Evolutionary conservation across 2,888 invertebrate genomes (phyloP).

Genomic region (Drosophila bunnanda): DNA sequence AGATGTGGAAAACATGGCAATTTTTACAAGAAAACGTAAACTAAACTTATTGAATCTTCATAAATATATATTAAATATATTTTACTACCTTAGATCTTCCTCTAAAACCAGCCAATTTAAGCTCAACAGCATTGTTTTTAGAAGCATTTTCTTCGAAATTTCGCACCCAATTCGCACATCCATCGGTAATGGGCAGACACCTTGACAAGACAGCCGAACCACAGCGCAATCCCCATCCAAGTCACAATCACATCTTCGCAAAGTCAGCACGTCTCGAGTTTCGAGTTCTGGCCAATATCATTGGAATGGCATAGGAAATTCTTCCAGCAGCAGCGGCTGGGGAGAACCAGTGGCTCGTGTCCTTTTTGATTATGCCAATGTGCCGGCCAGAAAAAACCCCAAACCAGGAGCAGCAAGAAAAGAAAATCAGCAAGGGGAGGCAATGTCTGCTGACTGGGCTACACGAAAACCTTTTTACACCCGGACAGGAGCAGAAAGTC

Average conservation of each 20-base stretch:
- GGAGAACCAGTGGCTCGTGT: constrained; percentile 52
- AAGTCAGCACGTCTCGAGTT: constrained; percentile 45
- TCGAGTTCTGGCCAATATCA: constrained; percentile 65
- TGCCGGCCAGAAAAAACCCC: constrained; percentile 44
- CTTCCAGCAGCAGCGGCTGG: constrained; percentile 8
- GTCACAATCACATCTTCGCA: constrained; percentile 42
- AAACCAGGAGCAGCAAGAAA: constrained; percentile 4
- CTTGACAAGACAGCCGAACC: constrained; percentile 35
- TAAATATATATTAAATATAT: background rate
- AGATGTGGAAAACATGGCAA: constrained; percentile 7
- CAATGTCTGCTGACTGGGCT: constrained; percentile 51
- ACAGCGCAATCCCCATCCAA: constrained; percentile 8
- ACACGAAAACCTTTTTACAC: constrained; percentile 59
- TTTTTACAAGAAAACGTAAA: background rate
- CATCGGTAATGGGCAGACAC: constrained; percentile 16
- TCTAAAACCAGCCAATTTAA: background rate
- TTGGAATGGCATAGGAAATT: constrained; percentile 23
- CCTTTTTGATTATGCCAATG: constrained; percentile 74
- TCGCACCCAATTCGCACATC: constrained; percentile 7
- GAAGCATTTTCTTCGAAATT: background rate
- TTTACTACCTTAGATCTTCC: background rate
- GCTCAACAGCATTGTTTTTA: background rate
- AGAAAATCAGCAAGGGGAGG: constrained; percentile 14
- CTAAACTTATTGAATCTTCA: background rate
- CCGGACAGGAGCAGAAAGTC: constrained; percentile 26